Base-by-base conservation (phyloP, 2,113 vertebrate species). In the Thunnus maccoyii region DNA sequence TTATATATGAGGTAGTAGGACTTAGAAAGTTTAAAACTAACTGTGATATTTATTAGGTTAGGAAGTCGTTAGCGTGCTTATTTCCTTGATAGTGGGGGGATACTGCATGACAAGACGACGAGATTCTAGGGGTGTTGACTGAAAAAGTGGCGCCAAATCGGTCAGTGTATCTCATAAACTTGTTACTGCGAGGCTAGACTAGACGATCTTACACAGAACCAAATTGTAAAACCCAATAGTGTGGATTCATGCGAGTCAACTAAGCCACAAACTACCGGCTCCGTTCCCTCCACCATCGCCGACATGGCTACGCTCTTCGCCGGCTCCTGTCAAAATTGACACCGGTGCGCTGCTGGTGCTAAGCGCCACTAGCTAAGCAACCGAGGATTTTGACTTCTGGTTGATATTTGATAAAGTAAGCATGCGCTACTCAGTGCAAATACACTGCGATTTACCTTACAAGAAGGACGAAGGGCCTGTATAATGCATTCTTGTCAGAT, bases 261-360 rank as follows among this genome's bases (percentile, higher is more conserved):
- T 1, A 27, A 36, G 44, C 64, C 71, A 76, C 30, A 56, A 84
- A 55, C 30, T 72, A 52, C 44, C 84, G 85, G 17, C 47, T 78
- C 66, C 13, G 78, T 30, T 85, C 68, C 55, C 69, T 68, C 63
- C 78, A 81, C 71, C 74, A 2, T 44, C 74, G 80, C 91, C 92
- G 92, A 27, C 70, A 15, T 57, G 41, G 73, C 75, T 57, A 5
- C 80, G 80, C 89, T 90, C 83, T 84, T 46, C 74, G 46, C 67
- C 91, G 93, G 92, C 76, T 91, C 90, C 91, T 94, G 92, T 94
- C 93, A 94, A 94, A 93, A 93, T 94, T 89, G 92, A 94, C 89
- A 71, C 91, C 93, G 91, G 89, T 93, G 92, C 92, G 86, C 74
- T 2, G 77, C 71, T 86, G 62, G 20, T 78, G 92, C 89, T 94